Percentiles rank a stretch among this genome's conserved stretches.
phyloP scores from a whole-genome alignment of 1,140 invertebrate genomes.

The Melitaea cinxia region DNA sequence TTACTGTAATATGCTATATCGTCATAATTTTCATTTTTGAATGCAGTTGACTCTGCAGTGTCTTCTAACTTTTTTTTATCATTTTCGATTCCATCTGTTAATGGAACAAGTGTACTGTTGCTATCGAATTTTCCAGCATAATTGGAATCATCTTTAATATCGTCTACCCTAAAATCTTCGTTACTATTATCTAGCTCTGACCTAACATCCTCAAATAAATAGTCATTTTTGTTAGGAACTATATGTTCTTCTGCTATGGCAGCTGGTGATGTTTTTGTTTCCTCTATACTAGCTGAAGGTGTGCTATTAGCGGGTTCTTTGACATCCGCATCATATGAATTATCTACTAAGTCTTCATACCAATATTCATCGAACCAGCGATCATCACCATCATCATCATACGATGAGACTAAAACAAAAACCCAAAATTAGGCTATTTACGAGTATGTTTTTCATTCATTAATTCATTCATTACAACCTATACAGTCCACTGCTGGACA shows the following conservation, averaged over 20 bases:
- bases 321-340: not conserved
- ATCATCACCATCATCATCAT: not conserved
- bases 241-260: not conserved
- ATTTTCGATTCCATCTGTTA: not conserved
- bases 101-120: not conserved
- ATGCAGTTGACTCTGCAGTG: not conserved
- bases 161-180: no score
- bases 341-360: slow-evolving; percentile 15
- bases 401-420: slow-evolving; percentile 23
- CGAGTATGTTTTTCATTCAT: no score
- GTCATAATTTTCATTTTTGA: not conserved
- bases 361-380: slow-evolving; percentile 21
- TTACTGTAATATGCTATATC: not conserved
- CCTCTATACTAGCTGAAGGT: not conserved
- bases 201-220: slow-evolving; percentile 68
- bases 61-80: slow-evolving; percentile 8
- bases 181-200: slow-evolving; percentile 49
- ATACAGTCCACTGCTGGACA: no score
- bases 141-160: slow-evolving; percentile 19
- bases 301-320: not conserved
- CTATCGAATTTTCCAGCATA: not conserved
- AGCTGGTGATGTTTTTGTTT: not conserved
- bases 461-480: no score
- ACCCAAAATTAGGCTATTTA: not conserved
- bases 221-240: slow-evolving; percentile 47